Percentiles rank a stretch among this genome's conserved stretches.
Conservation (phyloP, 2,797 vertebrate genomes). For the Mormyrus hasselquistii region DNA sequence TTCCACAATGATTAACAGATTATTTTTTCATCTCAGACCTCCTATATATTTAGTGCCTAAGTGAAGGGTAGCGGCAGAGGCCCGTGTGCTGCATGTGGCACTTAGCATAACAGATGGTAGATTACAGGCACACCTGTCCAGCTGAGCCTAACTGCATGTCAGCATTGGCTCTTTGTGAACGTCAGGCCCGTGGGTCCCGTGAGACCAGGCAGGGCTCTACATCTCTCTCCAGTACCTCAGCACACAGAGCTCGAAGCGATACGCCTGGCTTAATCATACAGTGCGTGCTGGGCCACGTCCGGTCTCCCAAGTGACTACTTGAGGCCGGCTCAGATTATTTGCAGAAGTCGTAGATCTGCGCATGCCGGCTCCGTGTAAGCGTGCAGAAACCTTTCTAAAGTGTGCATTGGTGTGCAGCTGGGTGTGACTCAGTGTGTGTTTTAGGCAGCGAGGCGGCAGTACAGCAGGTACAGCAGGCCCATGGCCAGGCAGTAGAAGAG, state of each 20-base stretch:
- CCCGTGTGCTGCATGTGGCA: background rate
- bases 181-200: background rate
- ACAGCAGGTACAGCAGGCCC: slow-evolving; percentile 72
- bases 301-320: background rate
- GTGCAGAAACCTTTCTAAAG: background rate
- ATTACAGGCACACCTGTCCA: background rate
- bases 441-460: slow-evolving; percentile 63
- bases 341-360: slow-evolving; percentile 18
- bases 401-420: slow-evolving; percentile 10
- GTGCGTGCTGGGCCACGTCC: background rate
- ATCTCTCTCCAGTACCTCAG: background rate
- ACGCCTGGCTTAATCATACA: background rate
- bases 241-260: background rate
- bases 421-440: background rate
- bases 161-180: background rate
- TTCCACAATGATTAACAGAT: background rate
- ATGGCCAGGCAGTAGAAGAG: slow-evolving; percentile 77
- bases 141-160: background rate
- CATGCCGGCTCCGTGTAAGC: background rate
- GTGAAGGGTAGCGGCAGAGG: background rate
- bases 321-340: slow-evolving; percentile 20
- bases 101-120: background rate
- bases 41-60: background rate
- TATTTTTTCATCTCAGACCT: background rate
- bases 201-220: background rate